Evolutionary conservation across 2,888 invertebrate genomes (phyloP).

Genomic region (Ischnus inquisitorius): DNA sequence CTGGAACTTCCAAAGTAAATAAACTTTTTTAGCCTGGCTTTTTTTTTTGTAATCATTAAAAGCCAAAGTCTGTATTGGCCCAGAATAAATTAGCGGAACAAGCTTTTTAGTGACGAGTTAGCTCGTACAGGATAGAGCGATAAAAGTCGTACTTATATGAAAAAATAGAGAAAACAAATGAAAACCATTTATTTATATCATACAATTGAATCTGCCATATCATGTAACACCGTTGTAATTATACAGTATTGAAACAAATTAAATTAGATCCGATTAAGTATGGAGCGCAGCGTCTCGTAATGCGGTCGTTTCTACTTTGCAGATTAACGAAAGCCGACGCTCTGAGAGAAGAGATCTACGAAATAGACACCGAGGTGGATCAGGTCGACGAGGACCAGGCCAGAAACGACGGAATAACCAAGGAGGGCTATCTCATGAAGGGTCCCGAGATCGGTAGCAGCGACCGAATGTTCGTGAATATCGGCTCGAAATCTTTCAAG

Average conservation of each 20-base stretch:
- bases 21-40: constrained; percentile 12
- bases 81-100: no score
- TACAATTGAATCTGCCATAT: no score
- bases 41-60: no score
- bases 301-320: constrained; percentile 52
- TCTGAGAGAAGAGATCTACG: constrained; percentile 94
- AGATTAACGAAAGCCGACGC: constrained; percentile 86
- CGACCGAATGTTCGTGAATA: constrained; percentile 96
- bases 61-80: no score
- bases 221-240: no score
- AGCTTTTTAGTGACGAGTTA: no score
- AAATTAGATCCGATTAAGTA: no score
- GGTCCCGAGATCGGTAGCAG: constrained; percentile 96
- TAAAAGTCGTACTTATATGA: no score
- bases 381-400: constrained; percentile 90
- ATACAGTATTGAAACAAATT: no score
- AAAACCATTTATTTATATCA: no score
- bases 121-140: no score
- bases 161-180: no score
- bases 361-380: constrained; percentile 95
- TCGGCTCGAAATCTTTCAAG: constrained; percentile 97
- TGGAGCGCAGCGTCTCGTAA: neutral
- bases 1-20: constrained; percentile 93
- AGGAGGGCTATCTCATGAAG: constrained; percentile 96
- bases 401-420: constrained; percentile 92